Evolutionary conservation across 2,113 vertebrate genomes (phyloP).

Genomic region (Peromyscus polionotus): DNA sequence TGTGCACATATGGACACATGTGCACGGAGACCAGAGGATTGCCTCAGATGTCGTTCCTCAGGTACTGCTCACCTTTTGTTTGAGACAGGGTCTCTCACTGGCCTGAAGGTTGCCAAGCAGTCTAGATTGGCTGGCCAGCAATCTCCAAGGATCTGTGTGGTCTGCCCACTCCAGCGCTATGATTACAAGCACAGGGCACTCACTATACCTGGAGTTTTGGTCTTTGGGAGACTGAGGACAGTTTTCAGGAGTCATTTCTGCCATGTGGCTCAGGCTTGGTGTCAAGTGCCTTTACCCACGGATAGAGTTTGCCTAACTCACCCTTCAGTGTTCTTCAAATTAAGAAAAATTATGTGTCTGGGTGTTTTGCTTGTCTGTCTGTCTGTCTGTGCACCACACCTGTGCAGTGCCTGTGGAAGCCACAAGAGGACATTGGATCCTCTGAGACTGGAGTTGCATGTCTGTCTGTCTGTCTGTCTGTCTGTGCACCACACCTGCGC

Average conservation of each 20-base stretch:
- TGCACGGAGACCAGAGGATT: not conserved
- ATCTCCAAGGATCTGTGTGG: not conserved
- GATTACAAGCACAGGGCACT: not conserved
- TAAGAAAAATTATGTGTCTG: not conserved
- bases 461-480: too few species aligned
- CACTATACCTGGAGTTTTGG: not conserved
- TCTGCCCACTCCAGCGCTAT: not conserved
- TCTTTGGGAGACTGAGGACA: not conserved
- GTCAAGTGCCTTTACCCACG: not conserved
- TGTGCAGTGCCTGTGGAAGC: not conserved
- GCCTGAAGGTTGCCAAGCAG: not conserved
- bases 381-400: not conserved
- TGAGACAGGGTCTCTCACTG: not conserved
- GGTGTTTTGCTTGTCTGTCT: not conserved
- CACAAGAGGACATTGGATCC: not conserved
- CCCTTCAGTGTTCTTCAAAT: not conserved
- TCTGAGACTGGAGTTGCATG: not conserved
- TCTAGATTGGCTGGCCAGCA: not conserved
- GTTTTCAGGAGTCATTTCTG: not conserved
- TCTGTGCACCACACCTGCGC: not conserved
- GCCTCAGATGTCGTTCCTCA: not conserved
- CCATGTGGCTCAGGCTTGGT: not conserved
- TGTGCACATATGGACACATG: not conserved
- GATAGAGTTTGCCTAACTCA: not conserved
- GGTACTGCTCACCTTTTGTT: not conserved